Evolutionary conservation across 2,113 vertebrate species (phyloP).

Genomic region (Ardeotis arabs): DNA sequence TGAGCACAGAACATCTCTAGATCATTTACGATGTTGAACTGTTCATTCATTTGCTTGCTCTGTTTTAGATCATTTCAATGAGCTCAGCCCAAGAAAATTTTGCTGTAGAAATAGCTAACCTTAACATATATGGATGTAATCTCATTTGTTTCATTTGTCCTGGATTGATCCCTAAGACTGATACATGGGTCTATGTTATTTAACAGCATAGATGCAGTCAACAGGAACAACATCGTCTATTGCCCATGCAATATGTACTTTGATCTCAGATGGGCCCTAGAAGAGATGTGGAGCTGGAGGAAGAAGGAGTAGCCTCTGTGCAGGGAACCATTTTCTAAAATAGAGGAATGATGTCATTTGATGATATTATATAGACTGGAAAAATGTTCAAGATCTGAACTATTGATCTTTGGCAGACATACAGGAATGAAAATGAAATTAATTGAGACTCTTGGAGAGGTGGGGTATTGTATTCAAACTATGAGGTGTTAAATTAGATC

Average conservation of each 20-base stretch:
- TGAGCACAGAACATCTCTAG: background rate
- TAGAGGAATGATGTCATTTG: background rate
- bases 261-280: background rate
- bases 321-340: background rate
- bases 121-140: fast-evolving
- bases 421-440: background rate
- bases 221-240: background rate
- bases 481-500: background rate
- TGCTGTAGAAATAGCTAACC: background rate
- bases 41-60: background rate
- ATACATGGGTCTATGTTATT: background rate
- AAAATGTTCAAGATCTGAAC: background rate
- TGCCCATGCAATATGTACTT: background rate
- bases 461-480: background rate
- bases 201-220: background rate
- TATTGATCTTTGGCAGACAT: background rate
- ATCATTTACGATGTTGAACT: background rate
- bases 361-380: background rate
- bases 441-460: background rate
- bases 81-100: background rate
- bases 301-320: background rate
- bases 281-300: background rate
- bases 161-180: background rate
- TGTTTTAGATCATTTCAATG: background rate
- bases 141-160: background rate